Base-by-base conservation (phyloP, 2,797 vertebrate genomes). In the Pteropus rufus region DNA sequence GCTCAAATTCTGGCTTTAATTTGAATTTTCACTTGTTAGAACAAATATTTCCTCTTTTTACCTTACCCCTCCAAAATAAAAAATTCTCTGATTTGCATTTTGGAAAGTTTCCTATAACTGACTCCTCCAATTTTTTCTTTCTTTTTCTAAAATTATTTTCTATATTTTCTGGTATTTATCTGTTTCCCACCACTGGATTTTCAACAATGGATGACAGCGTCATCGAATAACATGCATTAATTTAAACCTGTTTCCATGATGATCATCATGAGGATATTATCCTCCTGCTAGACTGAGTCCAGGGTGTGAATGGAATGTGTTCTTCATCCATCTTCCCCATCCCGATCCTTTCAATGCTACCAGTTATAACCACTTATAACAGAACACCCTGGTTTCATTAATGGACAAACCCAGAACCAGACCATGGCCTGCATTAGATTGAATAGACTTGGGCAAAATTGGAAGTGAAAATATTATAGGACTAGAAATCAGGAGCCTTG, bases 21-120 rank as follows among this genome's bases (percentile, higher is more conserved):
- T 94, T 94, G 23, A 58, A 97, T 98, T 96, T 94, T 97, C 62
- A 80, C 52, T 91, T 72, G 4, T 87, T 94, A 91, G 26, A 92
- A 56, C 72, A 97, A 95, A 76, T 77, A 97, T 91, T 85, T 87
- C 39, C 46, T 89, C 41, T 89, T 49, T 97, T 96, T 72, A 90
- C 86, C 73, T 39, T 91, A 89, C 89, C 23, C 41, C 60, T 97
- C 41, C n/a, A 84, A 97, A 97, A 93, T 49, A 88, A 87, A 97
- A 97, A 6, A 9, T 41, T 31, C 36, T 81, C 69, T 89, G 31
- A 67, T 89, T 95, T 96, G 88, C 73, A 75, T 95, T 76, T 82
- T 73, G 24, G 75, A 96, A 92, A 44, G 29, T 58, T 81, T 24
- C 29, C 15, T 16, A 18, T 64, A 39, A 72, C 9, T n/a, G 10